Evolutionary conservation across 2,113 vertebrate genomes (phyloP).

Genomic region (Platichthys flesus): DNA sequence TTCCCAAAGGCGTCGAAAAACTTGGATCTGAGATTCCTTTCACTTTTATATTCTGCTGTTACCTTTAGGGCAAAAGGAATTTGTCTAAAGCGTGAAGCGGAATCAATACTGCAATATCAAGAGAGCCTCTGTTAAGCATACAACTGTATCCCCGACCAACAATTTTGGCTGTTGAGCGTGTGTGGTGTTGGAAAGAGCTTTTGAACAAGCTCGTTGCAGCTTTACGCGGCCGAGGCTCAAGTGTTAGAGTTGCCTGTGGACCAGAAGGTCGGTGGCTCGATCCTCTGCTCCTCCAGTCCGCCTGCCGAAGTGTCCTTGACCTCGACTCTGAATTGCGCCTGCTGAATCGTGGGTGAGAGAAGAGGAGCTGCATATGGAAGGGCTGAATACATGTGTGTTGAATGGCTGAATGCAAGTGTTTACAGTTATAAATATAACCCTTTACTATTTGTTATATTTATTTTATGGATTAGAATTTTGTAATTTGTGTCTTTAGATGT

Average conservation of each 20-base stretch:
- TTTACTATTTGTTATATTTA: background rate
- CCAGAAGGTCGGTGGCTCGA: background rate
- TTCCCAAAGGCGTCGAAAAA: slow-evolving; percentile 63
- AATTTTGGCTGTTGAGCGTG: slow-evolving; percentile 32
- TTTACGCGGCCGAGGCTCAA: background rate
- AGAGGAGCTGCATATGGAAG: background rate
- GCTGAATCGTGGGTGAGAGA: too few relatives aligned
- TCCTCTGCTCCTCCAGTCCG: background rate
- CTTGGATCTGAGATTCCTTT: slow-evolving; percentile 63
- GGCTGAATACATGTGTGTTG: background rate
- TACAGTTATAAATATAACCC: background rate
- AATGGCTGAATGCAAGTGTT: background rate
- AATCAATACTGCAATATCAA: slow-evolving; percentile 77
- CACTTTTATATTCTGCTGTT: slow-evolving; percentile 71
- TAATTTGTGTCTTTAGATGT: too few relatives aligned
- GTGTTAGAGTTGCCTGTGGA: background rate
- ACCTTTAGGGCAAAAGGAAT: slow-evolving; percentile 66
- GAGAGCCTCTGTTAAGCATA: slow-evolving; percentile 70
- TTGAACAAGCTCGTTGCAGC: background rate
- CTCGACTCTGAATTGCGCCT: background rate
- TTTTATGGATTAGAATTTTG: background rate
- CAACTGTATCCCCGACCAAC: slow-evolving; percentile 49
- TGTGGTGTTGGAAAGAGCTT: slow-evolving; percentile 17
- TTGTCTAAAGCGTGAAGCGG: slow-evolving; percentile 60
- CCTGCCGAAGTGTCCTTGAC: background rate